These are phyloP conservation scores for Barbus barbus DNA, from an alignment of 2,113 vertebrate genomes.

Conservation along the genomic window DNA sequence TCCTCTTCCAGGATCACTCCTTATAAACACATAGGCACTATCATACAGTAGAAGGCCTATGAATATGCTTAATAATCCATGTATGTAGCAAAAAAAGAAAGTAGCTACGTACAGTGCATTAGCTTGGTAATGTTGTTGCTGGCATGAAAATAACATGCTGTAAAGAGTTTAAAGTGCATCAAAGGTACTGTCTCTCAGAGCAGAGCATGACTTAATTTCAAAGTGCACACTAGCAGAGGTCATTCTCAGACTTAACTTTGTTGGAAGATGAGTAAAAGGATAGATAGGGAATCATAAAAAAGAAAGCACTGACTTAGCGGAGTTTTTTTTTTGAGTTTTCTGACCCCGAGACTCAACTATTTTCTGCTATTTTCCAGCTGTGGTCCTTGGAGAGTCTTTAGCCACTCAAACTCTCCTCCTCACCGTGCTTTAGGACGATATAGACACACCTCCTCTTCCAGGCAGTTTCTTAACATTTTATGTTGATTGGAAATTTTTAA, in stretches of 20 bases:
- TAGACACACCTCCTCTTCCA: too few species aligned
- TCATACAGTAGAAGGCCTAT: background rate
- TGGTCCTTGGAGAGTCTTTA: too few species aligned
- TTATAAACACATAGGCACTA: background rate
- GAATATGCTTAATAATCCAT: background rate
- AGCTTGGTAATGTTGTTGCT: background rate
- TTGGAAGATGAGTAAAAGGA: conserved; percentile 49
- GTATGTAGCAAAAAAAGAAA: background rate
- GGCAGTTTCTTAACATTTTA: too few species aligned
- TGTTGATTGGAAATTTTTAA: too few species aligned
- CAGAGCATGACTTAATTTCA: background rate
- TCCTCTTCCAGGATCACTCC: too few species aligned
- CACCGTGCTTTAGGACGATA: too few species aligned
- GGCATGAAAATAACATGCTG: background rate
- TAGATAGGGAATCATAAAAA: conserved; percentile 54
- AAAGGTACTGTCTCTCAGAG: background rate
- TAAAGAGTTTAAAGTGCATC: background rate
- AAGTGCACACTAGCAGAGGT: conserved; percentile 18
- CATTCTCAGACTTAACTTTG: conserved; percentile 25
- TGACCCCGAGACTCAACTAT: too few species aligned
- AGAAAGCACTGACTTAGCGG: conserved; percentile 61
- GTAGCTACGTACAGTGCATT: background rate
- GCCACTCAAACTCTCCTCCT: too few species aligned
- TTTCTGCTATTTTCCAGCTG: too few species aligned
- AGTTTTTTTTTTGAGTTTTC: too few species aligned